Evolutionary conservation across 2,888 invertebrate species (phyloP).

Genomic region (Lysandra bellargus): DNA sequence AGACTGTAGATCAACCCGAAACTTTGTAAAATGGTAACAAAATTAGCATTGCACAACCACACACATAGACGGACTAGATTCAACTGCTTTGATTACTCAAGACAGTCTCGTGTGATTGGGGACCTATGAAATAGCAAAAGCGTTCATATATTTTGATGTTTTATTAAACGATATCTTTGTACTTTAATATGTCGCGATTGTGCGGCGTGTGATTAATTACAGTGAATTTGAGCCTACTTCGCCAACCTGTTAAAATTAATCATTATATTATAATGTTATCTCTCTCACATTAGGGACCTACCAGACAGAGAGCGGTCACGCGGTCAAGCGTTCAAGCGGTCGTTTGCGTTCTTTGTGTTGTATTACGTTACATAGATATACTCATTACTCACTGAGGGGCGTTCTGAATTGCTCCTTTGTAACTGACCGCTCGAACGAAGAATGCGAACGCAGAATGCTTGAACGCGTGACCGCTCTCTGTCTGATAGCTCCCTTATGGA

Average conservation of each 20-base stretch:
- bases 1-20: not conserved
- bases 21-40: conserved; percentile 9
- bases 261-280: not conserved
- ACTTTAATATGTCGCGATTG: not conserved
- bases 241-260: not conserved
- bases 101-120: not conserved
- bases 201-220: not conserved
- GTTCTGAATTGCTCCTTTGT: too few species aligned
- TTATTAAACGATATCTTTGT: not conserved
- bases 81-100: not conserved
- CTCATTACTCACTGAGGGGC: too few species aligned
- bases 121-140: not conserved
- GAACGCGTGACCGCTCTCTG: too few species aligned
- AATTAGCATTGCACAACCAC: conserved; percentile 2
- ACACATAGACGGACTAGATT: conserved; percentile 17
- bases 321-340: too few species aligned
- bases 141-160: not conserved
- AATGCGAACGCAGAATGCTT: too few species aligned
- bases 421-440: too few species aligned
- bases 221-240: not conserved
- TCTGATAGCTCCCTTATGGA: not conserved
- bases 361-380: too few species aligned
- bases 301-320: too few species aligned
- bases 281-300: too few species aligned
- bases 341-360: too few species aligned